Conservation (phyloP, 2,113 vertebrate genomes). For the Hystrix brachyura region DNA sequence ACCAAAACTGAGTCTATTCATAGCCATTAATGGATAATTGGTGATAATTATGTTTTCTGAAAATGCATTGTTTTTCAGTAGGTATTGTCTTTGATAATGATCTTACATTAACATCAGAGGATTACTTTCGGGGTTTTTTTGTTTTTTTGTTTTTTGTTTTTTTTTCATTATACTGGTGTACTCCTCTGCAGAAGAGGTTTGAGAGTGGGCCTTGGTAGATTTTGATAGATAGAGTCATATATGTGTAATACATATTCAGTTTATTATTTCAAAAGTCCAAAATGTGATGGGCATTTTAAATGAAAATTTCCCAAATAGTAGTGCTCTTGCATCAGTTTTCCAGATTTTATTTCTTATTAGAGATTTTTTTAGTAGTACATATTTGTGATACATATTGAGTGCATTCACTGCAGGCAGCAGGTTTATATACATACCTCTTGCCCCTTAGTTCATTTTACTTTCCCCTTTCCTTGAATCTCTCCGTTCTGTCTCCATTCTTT, state of each 20-base stretch:
- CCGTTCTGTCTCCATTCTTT: not conserved
- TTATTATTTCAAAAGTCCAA: not conserved
- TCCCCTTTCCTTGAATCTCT: not conserved
- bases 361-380: not conserved
- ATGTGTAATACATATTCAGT: not conserved
- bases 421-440: not conserved
- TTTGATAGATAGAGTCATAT: not conserved
- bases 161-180: not conserved
- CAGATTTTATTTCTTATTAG: not conserved
- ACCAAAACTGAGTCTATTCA: not conserved
- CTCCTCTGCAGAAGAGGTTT: not conserved
- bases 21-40: not conserved
- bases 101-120: conserved; percentile 5
- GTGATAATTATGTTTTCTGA: not conserved
- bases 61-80: not conserved
- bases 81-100: not conserved
- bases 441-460: no score
- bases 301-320: not conserved
- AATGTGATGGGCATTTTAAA: not conserved
- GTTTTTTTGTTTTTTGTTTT: not conserved
- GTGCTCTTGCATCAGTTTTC: not conserved
- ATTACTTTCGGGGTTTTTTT: not conserved
- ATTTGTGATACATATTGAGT: not conserved
- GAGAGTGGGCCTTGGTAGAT: not conserved
- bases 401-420: not conserved